Evolutionary conservation across 2,113 vertebrate genomes (phyloP), one percentile per base, ranked within the genome.

Genomic region (Prunella himalayana): DNA sequence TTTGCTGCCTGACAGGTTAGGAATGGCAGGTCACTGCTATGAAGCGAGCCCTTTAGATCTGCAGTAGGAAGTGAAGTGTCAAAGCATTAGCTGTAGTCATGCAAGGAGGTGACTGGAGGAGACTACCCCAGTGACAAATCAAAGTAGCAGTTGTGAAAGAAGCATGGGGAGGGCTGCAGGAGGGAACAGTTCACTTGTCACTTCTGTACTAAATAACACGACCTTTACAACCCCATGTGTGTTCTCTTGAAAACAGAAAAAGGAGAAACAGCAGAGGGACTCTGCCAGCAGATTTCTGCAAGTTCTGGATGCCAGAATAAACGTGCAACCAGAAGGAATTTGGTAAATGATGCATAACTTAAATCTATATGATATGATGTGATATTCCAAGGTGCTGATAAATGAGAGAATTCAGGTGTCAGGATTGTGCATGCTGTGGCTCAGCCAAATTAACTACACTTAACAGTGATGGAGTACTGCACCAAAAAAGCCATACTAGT

Each of bases 1-100:
- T 90, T 93, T 69, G 64, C 88, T 86, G 50, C 50, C 82, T 94
- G 95, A 64, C 85, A 92, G 51, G 59, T 41, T 85, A 30, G 59
- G 90, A 72, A 90, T 61, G 42, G 82, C 88, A 86, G 57, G 33
- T 92, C n/a, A 11, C n/a, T 27, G 63, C 6, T 50, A 33, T 15
- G 42, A 95, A 80, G 70, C 5, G 9, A 91, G 75, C 37, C 82
- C 57, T 88, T 85, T n/a, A 77, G 66, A 82, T 85, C 79, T 73
- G 45, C 82, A 33, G 63, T 27, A 39, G 61, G 66, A 65, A 93
- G 63, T 7, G n/a, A 76, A 93, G 81, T 53, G 76, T 88, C 66
- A 90, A 86, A 90, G 86, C 68, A 54, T 64, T 9, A 77, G 39
- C 51, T 63, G 11, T 6, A 73, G 81, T 59, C 86, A 77, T 23